phyloP scores from a whole-genome alignment of 2,797 vertebrate genomes.

The Fratercula arctica region DNA sequence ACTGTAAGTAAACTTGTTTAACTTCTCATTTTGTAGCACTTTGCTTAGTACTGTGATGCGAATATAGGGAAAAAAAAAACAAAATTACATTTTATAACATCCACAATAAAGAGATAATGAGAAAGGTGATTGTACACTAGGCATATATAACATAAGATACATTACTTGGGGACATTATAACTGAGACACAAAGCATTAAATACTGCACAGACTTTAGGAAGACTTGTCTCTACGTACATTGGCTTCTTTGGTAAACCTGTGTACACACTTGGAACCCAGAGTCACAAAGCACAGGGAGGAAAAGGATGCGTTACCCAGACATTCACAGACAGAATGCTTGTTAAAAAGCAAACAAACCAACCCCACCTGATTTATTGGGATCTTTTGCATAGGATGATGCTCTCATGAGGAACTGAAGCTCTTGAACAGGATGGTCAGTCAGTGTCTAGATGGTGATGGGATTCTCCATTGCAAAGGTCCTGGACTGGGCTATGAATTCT shows the following conservation, averaged over 20 bases:
- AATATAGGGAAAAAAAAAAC: fast-evolving
- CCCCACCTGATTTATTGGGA: not conserved
- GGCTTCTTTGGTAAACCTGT: not conserved
- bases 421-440: not conserved
- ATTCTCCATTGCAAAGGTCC: not conserved
- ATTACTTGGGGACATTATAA: not conserved
- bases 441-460: not conserved
- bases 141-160: not conserved
- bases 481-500: not conserved
- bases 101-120: not conserved
- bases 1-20: not conserved
- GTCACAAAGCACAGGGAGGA: not conserved
- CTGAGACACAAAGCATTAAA: not conserved
- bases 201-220: not conserved
- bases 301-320: not conserved
- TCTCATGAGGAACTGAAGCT: not conserved
- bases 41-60: not conserved
- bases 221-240: not conserved
- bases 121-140: not conserved
- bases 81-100: not conserved
- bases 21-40: not conserved
- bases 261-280: not conserved
- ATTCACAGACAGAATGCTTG: fast-evolving
- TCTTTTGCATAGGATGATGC: not conserved
- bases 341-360: not conserved